Conservation (phyloP, 2,888 invertebrate species). For the Conus canariensis region DNA sequence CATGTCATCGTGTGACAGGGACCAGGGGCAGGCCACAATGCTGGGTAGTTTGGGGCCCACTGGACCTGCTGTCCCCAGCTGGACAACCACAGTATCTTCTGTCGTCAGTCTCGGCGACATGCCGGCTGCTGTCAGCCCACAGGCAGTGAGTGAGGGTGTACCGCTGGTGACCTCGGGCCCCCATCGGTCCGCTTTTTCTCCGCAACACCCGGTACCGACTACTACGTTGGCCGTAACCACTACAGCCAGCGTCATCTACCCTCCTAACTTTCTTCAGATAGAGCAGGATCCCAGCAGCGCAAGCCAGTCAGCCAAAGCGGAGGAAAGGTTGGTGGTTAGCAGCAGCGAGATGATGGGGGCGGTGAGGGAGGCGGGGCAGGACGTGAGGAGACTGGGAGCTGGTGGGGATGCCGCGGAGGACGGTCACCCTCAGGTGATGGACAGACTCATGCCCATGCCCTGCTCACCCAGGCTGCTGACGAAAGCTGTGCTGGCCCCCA, state of each 20-base stretch:
- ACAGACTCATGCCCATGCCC: not conserved
- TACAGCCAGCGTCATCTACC: not conserved
- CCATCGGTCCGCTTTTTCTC: not conserved
- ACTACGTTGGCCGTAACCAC: not conserved
- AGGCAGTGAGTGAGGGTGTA: not conserved
- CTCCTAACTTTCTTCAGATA: not conserved
- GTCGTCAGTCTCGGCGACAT: not conserved
- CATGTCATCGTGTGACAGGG: not conserved
- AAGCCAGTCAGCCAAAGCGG: not conserved
- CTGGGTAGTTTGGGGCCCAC: not conserved
- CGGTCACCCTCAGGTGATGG: not conserved
- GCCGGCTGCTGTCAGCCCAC: not conserved
- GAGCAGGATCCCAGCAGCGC: not conserved
- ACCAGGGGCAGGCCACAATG: not conserved
- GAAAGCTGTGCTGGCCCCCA: not conserved
- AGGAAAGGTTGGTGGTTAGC: too few relatives aligned
- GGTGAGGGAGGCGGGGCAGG: not conserved
- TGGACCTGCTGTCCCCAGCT: not conserved
- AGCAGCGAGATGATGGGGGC: too few relatives aligned
- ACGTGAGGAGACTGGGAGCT: not conserved
- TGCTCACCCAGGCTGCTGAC: not conserved
- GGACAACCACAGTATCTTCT: not conserved
- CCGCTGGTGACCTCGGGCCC: not conserved
- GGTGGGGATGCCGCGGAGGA: not conserved
- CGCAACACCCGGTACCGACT: not conserved